Conservation (phyloP, 2,797 vertebrate genomes). For the Sorex maritimensis region DNA sequence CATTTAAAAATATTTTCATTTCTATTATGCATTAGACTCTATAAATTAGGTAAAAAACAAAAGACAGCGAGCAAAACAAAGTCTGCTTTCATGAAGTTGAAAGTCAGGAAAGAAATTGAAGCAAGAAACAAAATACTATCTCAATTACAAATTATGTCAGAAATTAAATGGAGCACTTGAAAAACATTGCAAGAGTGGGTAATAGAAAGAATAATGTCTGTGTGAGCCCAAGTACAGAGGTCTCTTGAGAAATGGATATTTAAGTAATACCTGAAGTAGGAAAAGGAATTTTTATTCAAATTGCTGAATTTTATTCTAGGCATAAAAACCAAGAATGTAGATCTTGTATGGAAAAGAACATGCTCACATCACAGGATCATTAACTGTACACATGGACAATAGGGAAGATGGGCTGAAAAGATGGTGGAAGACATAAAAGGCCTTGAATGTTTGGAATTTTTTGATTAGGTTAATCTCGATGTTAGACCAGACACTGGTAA, state of each 20-base stretch:
- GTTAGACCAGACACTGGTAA: too few species aligned
- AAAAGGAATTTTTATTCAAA: neutral
- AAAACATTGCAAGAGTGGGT: too few species aligned
- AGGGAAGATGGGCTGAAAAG: neutral
- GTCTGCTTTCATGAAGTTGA: neutral
- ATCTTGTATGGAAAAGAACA: too few species aligned
- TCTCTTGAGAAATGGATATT: neutral
- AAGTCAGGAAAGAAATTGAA: neutral
- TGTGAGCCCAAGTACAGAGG: neutral
- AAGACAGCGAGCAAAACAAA: neutral
- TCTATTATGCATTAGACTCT: neutral
- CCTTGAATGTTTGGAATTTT: neutral
- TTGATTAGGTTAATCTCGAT: too few species aligned
- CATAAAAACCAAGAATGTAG: neutral
- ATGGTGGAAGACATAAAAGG: neutral
- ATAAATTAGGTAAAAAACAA: neutral
- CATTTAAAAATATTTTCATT: conserved; percentile 51
- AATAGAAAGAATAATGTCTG: fast-evolving
- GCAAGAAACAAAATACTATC: neutral
- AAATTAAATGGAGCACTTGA: neutral
- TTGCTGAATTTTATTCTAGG: too few species aligned
- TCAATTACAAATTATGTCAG: neutral
- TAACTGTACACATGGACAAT: too few species aligned
- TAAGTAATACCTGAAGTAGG: neutral
- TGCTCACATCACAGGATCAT: too few species aligned